A percentile compares a stretch with the other conserved stretches of the same genome.
Evolutionary conservation across 1,140 invertebrate genomes (phyloP).

Genomic region (Nylanderia fulva): DNA sequence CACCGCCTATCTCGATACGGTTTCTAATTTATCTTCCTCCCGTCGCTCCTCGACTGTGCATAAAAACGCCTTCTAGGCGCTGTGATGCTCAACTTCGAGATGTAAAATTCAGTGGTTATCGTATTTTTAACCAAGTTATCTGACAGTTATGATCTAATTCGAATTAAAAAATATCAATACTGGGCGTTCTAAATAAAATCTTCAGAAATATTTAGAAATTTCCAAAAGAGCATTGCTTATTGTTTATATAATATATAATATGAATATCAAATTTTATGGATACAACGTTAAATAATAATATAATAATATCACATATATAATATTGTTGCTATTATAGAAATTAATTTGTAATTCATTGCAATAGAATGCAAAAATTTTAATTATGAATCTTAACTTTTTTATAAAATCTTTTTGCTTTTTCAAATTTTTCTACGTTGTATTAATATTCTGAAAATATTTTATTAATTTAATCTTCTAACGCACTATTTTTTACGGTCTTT

Average conservation of each 20-base stretch:
- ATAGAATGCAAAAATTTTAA: not conserved
- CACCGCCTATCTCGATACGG: conserved; percentile 24
- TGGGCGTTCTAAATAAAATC: not conserved
- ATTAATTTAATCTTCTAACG: conserved; percentile 6
- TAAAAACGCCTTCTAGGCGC: conserved; percentile 1
- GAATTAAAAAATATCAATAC: not conserved
- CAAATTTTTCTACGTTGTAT: not conserved
- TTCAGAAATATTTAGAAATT: not conserved
- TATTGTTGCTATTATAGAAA: not conserved
- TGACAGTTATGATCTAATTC: conserved; percentile 47
- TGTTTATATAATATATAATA: not conserved
- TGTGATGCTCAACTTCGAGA: not conserved
- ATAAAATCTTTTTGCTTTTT: not conserved
- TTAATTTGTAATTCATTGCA: not conserved
- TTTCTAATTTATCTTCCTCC: conserved; percentile 67
- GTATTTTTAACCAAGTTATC: conserved; percentile 36
- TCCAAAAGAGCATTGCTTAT: not conserved
- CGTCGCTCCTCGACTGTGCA: conserved; percentile 1
- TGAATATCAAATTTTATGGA: not conserved
- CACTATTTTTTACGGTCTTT: conserved; percentile 5
- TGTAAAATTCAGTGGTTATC: conserved; percentile 31
- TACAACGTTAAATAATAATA: too few relatives aligned
- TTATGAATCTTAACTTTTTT: not conserved
- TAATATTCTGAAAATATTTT: not conserved
- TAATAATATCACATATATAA: not conserved